Percentiles rank a stretch among this genome's conserved stretches.
Evolutionary conservation across 2,888 invertebrate species (phyloP).

Genomic region (Cerastoderma edule): DNA sequence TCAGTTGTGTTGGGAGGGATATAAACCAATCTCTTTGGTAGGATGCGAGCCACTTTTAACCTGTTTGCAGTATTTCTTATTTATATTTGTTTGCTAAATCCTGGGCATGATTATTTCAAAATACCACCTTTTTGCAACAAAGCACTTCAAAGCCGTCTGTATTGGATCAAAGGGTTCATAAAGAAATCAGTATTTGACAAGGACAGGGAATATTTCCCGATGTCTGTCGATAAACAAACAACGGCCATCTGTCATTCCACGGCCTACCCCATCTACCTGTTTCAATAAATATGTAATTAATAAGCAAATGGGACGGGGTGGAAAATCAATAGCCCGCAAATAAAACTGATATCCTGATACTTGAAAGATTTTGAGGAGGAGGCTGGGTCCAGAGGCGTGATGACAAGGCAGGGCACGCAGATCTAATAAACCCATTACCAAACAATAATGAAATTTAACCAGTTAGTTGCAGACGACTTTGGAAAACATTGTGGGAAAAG

Average conservation of each 20-base stretch:
- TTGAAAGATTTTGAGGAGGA: constrained; percentile 21
- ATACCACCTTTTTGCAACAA: too few species aligned
- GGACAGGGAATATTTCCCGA: constrained; percentile 22
- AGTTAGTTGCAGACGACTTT: background rate
- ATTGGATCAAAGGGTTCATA: too few species aligned
- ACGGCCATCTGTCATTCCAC: constrained; percentile 41
- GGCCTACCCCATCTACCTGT: constrained; percentile 36
- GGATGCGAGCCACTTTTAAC: too few species aligned
- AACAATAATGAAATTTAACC: background rate
- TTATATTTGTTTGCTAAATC: too few species aligned
- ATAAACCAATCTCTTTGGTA: too few species aligned
- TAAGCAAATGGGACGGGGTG: constrained; percentile 59
- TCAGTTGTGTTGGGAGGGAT: too few species aligned
- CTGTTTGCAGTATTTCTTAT: too few species aligned
- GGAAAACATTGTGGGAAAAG: background rate
- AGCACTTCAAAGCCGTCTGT: too few species aligned
- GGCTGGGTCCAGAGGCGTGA: background rate
- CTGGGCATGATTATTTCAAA: too few species aligned
- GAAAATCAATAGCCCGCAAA: constrained; percentile 58
- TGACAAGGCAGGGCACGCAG: too few species aligned
- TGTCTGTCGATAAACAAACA: constrained; percentile 43
- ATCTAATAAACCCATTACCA: background rate
- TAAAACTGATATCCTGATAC: constrained; percentile 35
- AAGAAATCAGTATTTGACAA: constrained; percentile 7
- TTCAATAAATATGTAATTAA: constrained; percentile 62